A percentile compares a stretch with the other conserved stretches of the same genome.
Conservation (phyloP, 2,888 invertebrate genomes). For the Drosophila melanocephala region DNA sequence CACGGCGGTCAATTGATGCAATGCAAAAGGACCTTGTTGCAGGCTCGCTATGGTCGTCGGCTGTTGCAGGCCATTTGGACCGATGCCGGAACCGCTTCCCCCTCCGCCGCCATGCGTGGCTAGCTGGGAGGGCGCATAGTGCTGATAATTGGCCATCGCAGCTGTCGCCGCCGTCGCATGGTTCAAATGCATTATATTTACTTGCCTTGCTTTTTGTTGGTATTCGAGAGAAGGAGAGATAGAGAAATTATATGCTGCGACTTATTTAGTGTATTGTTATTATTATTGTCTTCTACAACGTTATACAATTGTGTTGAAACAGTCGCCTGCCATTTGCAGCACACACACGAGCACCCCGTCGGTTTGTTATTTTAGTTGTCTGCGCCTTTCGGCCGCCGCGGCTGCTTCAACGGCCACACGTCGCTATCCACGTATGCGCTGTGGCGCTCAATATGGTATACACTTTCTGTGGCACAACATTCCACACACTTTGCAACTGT, state of each 20-base stretch:
- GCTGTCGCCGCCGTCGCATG: conserved; percentile 82
- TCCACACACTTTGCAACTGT: conserved; percentile 60
- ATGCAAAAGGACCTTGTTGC: conserved; percentile 80
- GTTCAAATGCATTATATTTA: conserved; percentile 80
- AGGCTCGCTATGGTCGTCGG: conserved; percentile 79
- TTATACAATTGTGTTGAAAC: conserved; percentile 61
- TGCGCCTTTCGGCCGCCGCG: conserved; percentile 63
- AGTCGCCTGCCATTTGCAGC: conserved; percentile 63
- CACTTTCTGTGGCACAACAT: conserved; percentile 60
- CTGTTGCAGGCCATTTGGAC: conserved; percentile 74
- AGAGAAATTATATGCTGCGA: conserved; percentile 41
- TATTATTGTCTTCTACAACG: conserved; percentile 70
- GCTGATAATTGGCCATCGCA: conserved; percentile 83
- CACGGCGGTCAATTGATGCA: conserved; percentile 82
- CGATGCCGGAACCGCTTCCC: conserved; percentile 52
- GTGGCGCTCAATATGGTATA: conserved; percentile 50
- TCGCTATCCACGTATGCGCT: conserved; percentile 72
- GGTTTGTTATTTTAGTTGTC: conserved; percentile 82
- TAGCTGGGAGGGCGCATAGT: conserved; percentile 82
- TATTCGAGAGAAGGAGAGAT: conserved; percentile 65
- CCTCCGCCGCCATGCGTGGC: conserved; percentile 68
- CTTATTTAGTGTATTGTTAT: conserved; percentile 15
- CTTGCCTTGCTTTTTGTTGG: conserved; percentile 72
- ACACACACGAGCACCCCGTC: conserved; percentile 53
- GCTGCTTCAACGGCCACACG: conserved; percentile 65